Evolutionary conservation across 2,113 vertebrate species (phyloP).

Genomic region (Fulmarus glacialis): DNA sequence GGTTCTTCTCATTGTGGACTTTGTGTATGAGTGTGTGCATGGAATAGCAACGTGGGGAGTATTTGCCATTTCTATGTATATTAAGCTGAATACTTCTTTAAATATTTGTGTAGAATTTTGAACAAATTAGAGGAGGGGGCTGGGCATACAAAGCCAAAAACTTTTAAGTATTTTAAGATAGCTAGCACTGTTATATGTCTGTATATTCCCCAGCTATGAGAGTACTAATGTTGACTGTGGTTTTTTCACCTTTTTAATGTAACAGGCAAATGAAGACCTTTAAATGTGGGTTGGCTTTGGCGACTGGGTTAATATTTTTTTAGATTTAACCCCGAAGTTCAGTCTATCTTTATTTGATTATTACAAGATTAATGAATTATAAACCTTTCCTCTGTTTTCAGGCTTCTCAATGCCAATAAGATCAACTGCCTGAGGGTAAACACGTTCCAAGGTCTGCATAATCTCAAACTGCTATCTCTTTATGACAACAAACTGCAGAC

Average conservation of each 20-base stretch:
- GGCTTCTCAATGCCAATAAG: slow-evolving; percentile 98
- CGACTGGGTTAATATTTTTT: neutral
- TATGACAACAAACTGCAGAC: slow-evolving; percentile 99
- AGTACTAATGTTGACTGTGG: neutral
- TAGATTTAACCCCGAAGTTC: neutral
- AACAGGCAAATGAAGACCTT: neutral
- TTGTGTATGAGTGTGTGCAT: neutral
- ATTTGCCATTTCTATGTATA: neutral
- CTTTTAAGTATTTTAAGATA: neutral
- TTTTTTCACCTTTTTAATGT: neutral
- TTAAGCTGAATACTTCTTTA: neutral
- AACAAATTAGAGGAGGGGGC: neutral
- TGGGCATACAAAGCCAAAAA: neutral
- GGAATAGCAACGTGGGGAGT: neutral
- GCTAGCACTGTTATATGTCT: neutral
- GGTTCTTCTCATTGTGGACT: neutral
- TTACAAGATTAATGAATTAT: neutral
- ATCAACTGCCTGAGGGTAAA: slow-evolving; percentile 97
- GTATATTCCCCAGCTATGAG: neutral
- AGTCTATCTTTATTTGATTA: neutral
- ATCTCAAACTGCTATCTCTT: slow-evolving; percentile 94
- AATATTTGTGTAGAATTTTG: neutral
- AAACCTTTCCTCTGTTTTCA: slow-evolving; percentile 70
- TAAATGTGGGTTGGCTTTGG: neutral
- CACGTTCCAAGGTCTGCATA: slow-evolving; percentile 97